These are phyloP conservation scores for Polydrusus cervinus DNA, from an alignment of 2,888 invertebrate species.

Conservation along the genomic window DNA sequence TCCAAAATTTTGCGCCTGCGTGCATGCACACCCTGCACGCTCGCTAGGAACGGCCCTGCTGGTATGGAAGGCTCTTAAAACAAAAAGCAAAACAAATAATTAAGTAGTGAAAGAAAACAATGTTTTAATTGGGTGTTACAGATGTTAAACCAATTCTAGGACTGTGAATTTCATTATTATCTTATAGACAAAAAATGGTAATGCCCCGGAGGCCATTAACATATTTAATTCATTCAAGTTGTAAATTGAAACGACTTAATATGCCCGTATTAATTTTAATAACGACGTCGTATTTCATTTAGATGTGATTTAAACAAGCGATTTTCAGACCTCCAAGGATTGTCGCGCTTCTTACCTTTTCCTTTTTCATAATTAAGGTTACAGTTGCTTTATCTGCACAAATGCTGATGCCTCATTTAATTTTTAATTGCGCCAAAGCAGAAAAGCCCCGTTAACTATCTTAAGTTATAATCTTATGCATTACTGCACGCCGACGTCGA, in stretches of 20 bases:
- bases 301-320: slow-evolving; percentile 19
- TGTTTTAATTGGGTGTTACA: too few relatives aligned
- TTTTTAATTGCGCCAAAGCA: neutral
- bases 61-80: too few relatives aligned
- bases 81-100: too few relatives aligned
- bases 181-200: neutral
- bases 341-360: slow-evolving; percentile 20
- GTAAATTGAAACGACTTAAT: slow-evolving; percentile 39
- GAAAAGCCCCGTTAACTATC: neutral
- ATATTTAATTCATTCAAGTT: slow-evolving; percentile 33
- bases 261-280: slow-evolving; percentile 25
- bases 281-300: slow-evolving; percentile 32
- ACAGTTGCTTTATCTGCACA: slow-evolving; percentile 5
- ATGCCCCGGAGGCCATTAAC: neutral
- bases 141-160: too few relatives aligned
- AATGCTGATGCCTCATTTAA: slow-evolving; percentile 9
- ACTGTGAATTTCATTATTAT: too few relatives aligned
- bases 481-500: too few relatives aligned
- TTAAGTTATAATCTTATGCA: neutral
- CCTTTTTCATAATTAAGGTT: slow-evolving; percentile 11
- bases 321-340: slow-evolving; percentile 15
- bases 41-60: too few relatives aligned
- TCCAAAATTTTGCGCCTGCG: too few relatives aligned
- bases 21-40: too few relatives aligned
- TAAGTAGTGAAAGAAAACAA: too few relatives aligned